phyloP scores from a whole-genome alignment of 2,113 vertebrate genomes.

The Pterophyllum scalare region DNA sequence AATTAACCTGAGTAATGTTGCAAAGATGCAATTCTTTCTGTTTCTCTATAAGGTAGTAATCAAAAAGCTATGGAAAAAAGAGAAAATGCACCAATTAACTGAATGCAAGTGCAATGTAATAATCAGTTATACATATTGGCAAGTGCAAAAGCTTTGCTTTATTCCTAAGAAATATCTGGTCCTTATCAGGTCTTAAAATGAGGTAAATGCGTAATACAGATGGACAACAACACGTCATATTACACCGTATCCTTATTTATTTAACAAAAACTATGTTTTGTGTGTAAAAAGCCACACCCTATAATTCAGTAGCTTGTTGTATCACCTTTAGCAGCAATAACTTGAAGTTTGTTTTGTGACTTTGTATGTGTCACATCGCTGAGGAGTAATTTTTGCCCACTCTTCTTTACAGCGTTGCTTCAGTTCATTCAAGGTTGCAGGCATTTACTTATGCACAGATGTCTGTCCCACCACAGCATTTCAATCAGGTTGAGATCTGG shows the following conservation, averaged over 20 bases:
- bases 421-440: neutral
- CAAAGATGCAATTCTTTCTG: neutral
- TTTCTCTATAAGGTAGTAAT: accelerated
- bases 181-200: neutral
- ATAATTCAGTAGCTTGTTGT: neutral
- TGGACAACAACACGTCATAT: neutral
- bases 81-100: neutral
- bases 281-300: neutral
- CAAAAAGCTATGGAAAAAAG: neutral
- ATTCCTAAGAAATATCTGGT: neutral
- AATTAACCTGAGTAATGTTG: neutral
- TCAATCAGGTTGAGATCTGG: neutral
- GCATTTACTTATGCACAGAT: neutral
- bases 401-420: neutral
- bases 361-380: neutral
- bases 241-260: neutral
- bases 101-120: neutral
- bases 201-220: neutral
- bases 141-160: neutral
- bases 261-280: neutral
- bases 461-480: no score
- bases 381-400: neutral
- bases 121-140: neutral
- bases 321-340: neutral
- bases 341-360: neutral